Conservation (phyloP, 2,113 vertebrate species). For the Agelaius tricolor region DNA sequence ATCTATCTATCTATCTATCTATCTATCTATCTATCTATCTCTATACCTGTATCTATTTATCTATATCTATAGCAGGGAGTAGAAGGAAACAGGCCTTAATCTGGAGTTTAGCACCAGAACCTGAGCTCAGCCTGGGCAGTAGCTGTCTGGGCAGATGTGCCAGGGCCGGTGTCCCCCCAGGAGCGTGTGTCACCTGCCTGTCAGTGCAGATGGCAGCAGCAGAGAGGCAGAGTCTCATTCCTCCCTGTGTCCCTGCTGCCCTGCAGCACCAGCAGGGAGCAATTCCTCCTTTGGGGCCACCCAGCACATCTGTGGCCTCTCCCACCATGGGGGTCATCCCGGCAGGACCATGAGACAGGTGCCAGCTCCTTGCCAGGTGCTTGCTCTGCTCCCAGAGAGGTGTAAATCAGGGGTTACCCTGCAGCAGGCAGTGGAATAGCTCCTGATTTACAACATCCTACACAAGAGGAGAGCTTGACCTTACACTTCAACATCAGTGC, state of each 20-base stretch:
- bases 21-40: not conserved
- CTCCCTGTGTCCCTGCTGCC: not conserved
- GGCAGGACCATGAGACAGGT: not conserved
- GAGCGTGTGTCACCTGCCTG: not conserved
- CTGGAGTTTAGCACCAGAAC: not conserved
- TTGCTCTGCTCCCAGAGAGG: not conserved
- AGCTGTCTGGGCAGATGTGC: not conserved
- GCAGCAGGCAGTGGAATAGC: not conserved
- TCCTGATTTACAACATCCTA: slow-evolving; percentile 58
- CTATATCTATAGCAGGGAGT: not conserved
- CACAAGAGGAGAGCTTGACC: slow-evolving; percentile 58
- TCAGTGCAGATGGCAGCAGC: fast-evolving
- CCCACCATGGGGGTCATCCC: fast-evolving
- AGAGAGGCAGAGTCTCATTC: not conserved
- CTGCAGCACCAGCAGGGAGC: fast-evolving
- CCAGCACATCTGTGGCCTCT: not conserved
- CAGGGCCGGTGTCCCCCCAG: not conserved
- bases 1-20: not conserved
- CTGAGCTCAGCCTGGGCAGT: not conserved
- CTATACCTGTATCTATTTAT: not conserved
- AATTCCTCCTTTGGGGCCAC: not conserved
- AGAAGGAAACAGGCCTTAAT: not conserved
- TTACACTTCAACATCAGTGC: slow-evolving; percentile 48
- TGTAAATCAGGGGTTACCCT: slow-evolving; percentile 43
- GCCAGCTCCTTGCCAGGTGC: not conserved